Base-by-base conservation (phyloP, 1,140 invertebrate species). In the Leptonema lineaticorne region DNA sequence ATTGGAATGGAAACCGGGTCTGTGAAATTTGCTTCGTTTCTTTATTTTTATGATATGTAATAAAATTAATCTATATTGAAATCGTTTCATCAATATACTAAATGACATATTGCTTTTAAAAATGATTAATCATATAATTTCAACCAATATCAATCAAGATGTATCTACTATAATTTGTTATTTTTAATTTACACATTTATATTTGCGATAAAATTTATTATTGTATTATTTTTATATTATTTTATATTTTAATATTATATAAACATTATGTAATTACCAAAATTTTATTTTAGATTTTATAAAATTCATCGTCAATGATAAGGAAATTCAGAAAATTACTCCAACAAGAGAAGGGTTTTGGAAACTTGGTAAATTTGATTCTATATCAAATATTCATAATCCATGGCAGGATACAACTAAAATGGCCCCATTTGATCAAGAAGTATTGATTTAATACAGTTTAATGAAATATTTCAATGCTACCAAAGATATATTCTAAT, bases 341-440 rank as follows among this genome's bases (percentile, higher is more conserved):
- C 68, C 76, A 2, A 79, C 80, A 7, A 27, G 41, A 11, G 75
- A 72, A 9, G 80, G 79, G 4, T 83, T 83, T 73, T 83, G 81
- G 81, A 68, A 80, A n/a, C 70, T 75, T 22, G 81, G 80, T 5
- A 76, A 77, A 2, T 83, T 82, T 67, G 74, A 75, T 68, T 11
- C 14, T 14, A 69, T 48, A 4, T 69, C 76, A 63, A 76, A 75
- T 29, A 67, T 78, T 9, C 50, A 74, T 2, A 82, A 82, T 71
- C 82, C 81, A 6, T 83, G 81, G 82, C 75, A 75, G 48, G 77
- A 72, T 67, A 78, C 77, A 14, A 72, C 73, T 27, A 82, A 78
- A 70, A 82, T 82, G 79, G 81, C 81, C 9, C 81, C 81, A n/a
- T 84, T 84, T 63, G 81, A 84, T 73, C 75, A 83, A 72, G 81